phyloP scores from a whole-genome alignment of 2,888 invertebrate genomes.

The Synanthedon andrenaeformis region DNA sequence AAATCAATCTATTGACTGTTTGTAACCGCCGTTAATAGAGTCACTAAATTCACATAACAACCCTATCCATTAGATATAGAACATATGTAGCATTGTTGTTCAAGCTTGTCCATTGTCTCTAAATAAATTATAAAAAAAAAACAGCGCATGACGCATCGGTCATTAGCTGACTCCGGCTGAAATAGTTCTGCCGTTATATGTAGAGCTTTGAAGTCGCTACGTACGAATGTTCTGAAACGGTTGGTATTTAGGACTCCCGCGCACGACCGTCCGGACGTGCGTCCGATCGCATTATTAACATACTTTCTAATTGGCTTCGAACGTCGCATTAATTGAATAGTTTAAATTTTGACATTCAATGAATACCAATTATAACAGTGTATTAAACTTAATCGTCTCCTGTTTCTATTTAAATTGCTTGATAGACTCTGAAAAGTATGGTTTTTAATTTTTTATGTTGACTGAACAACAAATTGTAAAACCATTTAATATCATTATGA shows the following conservation, averaged over 20 bases:
- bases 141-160: slow-evolving; percentile 36
- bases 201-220: background rate
- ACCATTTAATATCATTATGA: too few species aligned
- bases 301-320: background rate
- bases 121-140: slow-evolving; percentile 33
- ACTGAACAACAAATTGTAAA: too few species aligned
- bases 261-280: background rate
- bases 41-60: background rate
- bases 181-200: background rate
- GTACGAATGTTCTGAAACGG: background rate
- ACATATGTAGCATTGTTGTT: slow-evolving; percentile 14
- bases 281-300: background rate
- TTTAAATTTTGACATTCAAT: too few species aligned
- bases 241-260: background rate
- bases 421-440: too few species aligned
- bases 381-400: too few species aligned
- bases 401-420: too few species aligned
- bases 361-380: too few species aligned
- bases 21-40: too few species aligned
- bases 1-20: too few species aligned
- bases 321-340: background rate
- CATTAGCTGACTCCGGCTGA: slow-evolving; percentile 27
- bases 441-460: too few species aligned
- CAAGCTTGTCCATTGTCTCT: slow-evolving; percentile 27
- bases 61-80: slow-evolving; percentile 13